Conservation (phyloP, 2,113 vertebrate genomes). For the Stegostoma tigrinum region DNA sequence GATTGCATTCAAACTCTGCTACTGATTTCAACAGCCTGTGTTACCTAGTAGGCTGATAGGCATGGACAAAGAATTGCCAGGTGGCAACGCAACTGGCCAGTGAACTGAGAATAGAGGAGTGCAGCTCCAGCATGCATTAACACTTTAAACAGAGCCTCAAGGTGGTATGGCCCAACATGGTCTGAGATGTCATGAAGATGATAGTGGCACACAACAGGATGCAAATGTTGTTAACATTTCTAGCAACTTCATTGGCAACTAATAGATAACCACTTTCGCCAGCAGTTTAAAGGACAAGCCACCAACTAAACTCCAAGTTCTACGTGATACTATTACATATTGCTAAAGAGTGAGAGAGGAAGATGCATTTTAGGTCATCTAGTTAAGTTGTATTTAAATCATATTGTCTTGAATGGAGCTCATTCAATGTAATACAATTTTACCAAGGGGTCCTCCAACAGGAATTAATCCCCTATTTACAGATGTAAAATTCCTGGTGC, state of each 20-base stretch:
- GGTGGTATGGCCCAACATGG: not conserved
- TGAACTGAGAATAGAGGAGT: not conserved
- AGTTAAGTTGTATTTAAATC: not conserved
- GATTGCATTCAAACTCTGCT: not conserved
- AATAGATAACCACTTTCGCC: not conserved
- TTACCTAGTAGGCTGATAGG: not conserved
- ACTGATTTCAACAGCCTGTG: not conserved
- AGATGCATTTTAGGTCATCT: not conserved
- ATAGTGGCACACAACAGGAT: not conserved
- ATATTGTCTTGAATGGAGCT: not conserved
- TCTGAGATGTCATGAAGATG: not conserved
- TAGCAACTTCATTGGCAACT: not conserved
- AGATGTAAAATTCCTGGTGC: not conserved
- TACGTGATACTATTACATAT: not conserved
- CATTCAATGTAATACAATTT: not conserved
- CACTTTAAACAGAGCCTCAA: not conserved
- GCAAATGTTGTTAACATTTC: not conserved
- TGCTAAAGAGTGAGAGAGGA: not conserved
- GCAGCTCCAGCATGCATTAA: not conserved
- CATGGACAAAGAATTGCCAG: not conserved
- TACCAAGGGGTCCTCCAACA: not conserved
- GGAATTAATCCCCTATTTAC: not conserved
- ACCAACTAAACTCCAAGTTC: not conserved
- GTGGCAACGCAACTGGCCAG: not conserved
- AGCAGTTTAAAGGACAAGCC: not conserved